Evolutionary conservation across 2,797 vertebrate species (phyloP).

Genomic region (Gadopsis bispinosus): DNA sequence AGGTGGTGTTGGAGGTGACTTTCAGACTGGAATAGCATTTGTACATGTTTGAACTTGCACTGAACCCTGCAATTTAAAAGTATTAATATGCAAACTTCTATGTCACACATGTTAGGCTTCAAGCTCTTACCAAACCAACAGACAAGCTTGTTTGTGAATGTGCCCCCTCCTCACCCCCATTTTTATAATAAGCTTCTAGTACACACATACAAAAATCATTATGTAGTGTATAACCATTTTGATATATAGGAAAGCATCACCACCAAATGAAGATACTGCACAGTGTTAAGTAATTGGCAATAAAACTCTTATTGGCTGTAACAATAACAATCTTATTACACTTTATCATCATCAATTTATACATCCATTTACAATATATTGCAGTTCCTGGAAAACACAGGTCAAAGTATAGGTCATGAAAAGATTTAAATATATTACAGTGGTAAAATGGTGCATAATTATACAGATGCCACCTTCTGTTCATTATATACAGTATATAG

Average conservation of each 20-base stretch:
- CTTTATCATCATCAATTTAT: slow-evolving; percentile 7
- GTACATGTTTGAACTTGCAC: neutral
- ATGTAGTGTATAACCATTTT: neutral
- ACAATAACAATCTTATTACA: slow-evolving; percentile 9
- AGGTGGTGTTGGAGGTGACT: neutral
- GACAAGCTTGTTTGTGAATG: neutral
- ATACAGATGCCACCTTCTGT: slow-evolving; percentile 7
- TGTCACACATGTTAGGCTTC: neutral
- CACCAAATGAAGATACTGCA: neutral
- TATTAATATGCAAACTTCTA: slow-evolving; percentile 7
- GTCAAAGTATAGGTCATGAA: neutral
- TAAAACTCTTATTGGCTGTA: neutral
- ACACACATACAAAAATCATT: neutral
- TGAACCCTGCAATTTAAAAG: slow-evolving; percentile 6
- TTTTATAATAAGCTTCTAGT: neutral
- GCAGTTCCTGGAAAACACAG: neutral
- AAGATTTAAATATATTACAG: neutral
- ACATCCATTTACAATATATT: neutral
- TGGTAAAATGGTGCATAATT: slow-evolving; percentile 15
- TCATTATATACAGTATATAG: slow-evolving; percentile 11
- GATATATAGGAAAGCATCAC: neutral
- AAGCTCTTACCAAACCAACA: slow-evolving; percentile 3
- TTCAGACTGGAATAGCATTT: neutral
- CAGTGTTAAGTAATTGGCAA: neutral
- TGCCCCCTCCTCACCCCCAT: fast-evolving